These are phyloP conservation scores for Elegia similella DNA, from an alignment of 2,888 invertebrate species.

Conservation along the genomic window DNA sequence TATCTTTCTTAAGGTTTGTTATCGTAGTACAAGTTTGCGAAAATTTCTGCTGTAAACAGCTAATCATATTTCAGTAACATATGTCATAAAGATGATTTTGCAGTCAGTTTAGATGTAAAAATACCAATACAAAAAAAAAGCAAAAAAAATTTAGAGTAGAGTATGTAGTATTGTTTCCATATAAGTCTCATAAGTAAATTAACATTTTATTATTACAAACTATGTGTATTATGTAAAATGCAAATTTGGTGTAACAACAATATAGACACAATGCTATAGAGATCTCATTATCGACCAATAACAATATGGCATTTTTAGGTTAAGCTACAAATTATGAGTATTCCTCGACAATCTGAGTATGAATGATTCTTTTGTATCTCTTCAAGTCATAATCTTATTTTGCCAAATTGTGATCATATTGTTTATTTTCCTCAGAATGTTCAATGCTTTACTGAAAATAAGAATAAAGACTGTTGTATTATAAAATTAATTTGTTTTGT, in stretches of 20 bases:
- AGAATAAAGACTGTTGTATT: conserved; percentile 82
- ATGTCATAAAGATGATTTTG: conserved; percentile 36
- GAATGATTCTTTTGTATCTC: conserved; percentile 41
- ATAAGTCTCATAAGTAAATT: conserved; percentile 54
- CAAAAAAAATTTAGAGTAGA: conserved; percentile 57
- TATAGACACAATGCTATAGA: conserved; percentile 72
- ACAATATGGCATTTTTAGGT: conserved; percentile 80
- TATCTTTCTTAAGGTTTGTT: conserved; percentile 53
- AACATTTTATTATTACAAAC: conserved; percentile 60
- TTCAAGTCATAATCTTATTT: conserved; percentile 47
- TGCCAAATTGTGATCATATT: conserved; percentile 64
- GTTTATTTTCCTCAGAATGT: conserved; percentile 58
- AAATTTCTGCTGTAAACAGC: conserved; percentile 24
- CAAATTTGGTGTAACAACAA: conserved; percentile 66
- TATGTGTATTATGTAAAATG: conserved; percentile 58
- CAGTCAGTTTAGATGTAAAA: conserved; percentile 54
- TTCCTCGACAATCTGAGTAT: conserved; percentile 38
- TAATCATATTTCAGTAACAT: conserved; percentile 38
- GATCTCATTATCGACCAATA: conserved; percentile 81
- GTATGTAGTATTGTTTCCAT: conserved; percentile 65
- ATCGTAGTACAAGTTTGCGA: conserved; percentile 53
- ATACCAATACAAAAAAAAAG: conserved; percentile 49
- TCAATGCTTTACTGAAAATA: conserved; percentile 75
- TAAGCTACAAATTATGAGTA: conserved; percentile 56
- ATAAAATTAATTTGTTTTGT: conserved; percentile 70